Percentiles rank a stretch among this genome's conserved stretches.
Evolutionary conservation across 2,113 vertebrate genomes (phyloP).

Genomic region (Lamprologus sp.): DNA sequence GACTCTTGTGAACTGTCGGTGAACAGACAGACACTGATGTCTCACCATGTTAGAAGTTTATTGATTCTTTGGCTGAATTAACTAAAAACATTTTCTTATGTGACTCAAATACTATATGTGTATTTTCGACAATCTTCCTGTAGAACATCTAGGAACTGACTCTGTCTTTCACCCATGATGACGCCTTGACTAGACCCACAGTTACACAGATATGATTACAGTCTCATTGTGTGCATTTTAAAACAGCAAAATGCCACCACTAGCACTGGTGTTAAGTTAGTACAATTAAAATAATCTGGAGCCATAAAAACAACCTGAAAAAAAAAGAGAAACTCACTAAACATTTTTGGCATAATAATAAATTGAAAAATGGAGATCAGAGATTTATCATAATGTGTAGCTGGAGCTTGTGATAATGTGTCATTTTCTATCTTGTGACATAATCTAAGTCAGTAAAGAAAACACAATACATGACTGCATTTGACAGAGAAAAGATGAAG

Average conservation of each 20-base stretch:
- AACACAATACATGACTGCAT: background rate
- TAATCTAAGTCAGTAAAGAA: background rate
- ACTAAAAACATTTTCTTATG: background rate
- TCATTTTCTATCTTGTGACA: background rate
- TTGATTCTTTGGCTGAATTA: background rate
- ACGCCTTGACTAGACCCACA: background rate
- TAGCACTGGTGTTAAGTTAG: background rate
- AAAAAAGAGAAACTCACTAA: background rate
- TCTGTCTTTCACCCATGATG: background rate
- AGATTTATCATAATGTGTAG: background rate
- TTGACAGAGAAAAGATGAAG: background rate
- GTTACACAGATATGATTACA: background rate
- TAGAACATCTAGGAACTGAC: background rate
- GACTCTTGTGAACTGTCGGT: background rate
- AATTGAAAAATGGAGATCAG: background rate
- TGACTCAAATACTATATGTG: background rate
- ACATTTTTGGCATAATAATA: background rate
- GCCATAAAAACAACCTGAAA: background rate
- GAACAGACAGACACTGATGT: background rate
- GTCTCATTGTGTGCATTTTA: background rate
- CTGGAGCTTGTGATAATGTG: background rate
- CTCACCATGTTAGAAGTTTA: background rate
- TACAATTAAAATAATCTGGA: background rate
- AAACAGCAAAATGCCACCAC: background rate
- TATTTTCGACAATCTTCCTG: background rate